Evolutionary conservation across 2,113 vertebrate genomes (phyloP).

Genomic region (Tychaedon coryphoeus): DNA sequence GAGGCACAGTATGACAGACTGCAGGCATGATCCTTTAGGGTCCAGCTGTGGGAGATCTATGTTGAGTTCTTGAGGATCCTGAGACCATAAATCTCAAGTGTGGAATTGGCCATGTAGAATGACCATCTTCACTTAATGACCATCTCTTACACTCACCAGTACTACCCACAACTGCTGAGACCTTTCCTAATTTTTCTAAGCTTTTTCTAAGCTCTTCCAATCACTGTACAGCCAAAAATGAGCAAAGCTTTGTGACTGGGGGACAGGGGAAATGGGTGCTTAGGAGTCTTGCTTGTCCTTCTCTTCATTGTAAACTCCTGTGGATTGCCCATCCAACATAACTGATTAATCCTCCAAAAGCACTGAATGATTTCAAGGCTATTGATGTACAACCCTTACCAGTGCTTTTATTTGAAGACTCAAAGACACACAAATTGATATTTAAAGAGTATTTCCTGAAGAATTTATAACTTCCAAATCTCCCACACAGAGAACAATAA

Average conservation of each 20-base stretch:
- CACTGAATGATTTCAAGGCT: neutral
- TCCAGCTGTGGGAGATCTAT: neutral
- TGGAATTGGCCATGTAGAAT: neutral
- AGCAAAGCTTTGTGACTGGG: neutral
- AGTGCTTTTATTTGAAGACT: conserved; percentile 12
- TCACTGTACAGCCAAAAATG: neutral
- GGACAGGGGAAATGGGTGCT: neutral
- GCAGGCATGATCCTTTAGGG: neutral
- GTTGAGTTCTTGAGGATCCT: neutral
- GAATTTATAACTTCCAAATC: neutral
- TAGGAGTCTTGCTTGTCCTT: neutral
- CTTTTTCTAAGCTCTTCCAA: neutral
- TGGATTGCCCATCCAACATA: neutral
- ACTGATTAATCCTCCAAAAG: neutral
- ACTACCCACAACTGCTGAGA: neutral
- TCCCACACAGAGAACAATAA: conserved; percentile 1
- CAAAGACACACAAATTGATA: conserved; percentile 1
- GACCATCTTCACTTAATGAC: neutral
- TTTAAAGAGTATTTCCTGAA: neutral
- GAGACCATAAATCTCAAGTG: neutral
- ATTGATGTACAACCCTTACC: neutral
- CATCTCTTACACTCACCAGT: neutral
- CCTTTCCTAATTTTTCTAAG: neutral
- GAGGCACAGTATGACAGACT: neutral
- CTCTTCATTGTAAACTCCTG: neutral